Percentiles rank a stretch among this genome's conserved stretches.
Conservation (phyloP, 2,113 vertebrate genomes). For the Carollia perspicillata region DNA sequence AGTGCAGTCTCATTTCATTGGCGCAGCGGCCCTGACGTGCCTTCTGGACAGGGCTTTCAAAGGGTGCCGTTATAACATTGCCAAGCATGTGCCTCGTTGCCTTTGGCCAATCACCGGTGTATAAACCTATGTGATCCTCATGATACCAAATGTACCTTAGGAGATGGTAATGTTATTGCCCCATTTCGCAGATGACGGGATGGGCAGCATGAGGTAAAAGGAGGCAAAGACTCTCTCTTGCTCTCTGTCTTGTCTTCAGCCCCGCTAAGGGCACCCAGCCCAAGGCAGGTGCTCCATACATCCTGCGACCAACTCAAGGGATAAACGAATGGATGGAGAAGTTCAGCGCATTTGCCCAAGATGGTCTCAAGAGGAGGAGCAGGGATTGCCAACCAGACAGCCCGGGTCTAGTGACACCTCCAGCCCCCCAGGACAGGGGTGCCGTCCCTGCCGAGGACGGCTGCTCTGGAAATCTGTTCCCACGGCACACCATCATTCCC, state of each 20-base stretch:
- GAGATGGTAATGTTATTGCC: background rate
- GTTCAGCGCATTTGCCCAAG: background rate
- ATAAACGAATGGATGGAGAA: background rate
- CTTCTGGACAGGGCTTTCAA: background rate
- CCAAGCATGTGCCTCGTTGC: rapidly evolving
- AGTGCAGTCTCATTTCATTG: background rate
- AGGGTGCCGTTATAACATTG: background rate
- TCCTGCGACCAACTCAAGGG: background rate
- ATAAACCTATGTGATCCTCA: background rate
- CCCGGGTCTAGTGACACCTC: background rate
- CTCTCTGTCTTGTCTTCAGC: background rate
- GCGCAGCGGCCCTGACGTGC: rapidly evolving
- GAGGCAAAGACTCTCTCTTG: background rate
- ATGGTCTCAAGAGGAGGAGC: background rate
- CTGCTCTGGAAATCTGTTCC: background rate
- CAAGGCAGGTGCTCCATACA: rapidly evolving
- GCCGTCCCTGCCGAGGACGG: background rate
- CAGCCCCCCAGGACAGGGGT: rapidly evolving
- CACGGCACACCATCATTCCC: too few species aligned
- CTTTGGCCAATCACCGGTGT: background rate
- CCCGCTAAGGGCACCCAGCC: rapidly evolving
- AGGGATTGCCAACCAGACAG: background rate
- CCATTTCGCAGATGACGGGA: background rate
- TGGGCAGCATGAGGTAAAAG: background rate
- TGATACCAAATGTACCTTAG: background rate